These are phyloP conservation scores for Scylla paramamosain DNA, from an alignment of 1,140 invertebrate genomes.

Conservation along the genomic window DNA sequence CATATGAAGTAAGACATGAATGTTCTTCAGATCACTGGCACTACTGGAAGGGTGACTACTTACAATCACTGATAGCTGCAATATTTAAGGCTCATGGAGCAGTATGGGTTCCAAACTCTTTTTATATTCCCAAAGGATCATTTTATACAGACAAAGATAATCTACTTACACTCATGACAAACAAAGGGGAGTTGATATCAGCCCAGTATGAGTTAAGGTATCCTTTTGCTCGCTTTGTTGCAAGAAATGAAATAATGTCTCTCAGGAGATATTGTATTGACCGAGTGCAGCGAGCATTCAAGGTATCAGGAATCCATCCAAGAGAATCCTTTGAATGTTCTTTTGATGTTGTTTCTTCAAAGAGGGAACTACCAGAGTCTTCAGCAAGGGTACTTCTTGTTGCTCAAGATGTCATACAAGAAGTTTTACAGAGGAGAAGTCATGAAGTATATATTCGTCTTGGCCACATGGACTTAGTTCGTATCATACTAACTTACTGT, in stretches of 20 bases:
- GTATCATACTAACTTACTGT: conserved; percentile 89
- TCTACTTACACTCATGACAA: conserved; percentile 87
- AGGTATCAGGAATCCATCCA: conserved; percentile 91
- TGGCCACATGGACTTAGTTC: conserved; percentile 90
- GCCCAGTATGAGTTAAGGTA: conserved; percentile 89
- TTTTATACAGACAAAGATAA: conserved; percentile 75
- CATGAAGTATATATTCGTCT: conserved; percentile 88
- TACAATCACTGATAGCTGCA: conserved; percentile 65
- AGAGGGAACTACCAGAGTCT: conserved; percentile 85
- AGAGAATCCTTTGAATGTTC: conserved; percentile 93
- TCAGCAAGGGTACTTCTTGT: conserved; percentile 93
- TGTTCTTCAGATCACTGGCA: conserved; percentile 55
- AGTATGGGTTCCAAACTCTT: conserved; percentile 75
- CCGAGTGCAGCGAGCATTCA: conserved; percentile 91
- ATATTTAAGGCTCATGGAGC: conserved; percentile 75
- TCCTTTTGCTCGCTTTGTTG: conserved; percentile 91
- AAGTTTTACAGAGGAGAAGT: conserved; percentile 85
- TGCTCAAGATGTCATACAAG: conserved; percentile 88
- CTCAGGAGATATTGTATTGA: conserved; percentile 93
- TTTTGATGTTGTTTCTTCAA: conserved; percentile 94
- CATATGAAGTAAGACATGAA: conserved; percentile 67
- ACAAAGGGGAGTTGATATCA: conserved; percentile 89
- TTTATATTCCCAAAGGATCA: conserved; percentile 74
- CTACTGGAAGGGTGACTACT: conserved; percentile 71
- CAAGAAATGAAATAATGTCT: conserved; percentile 88